A percentile compares a stretch with the other conserved stretches of the same genome.
These are phyloP conservation scores for Petrocephalus schoutedeni DNA, from an alignment of 2,797 vertebrate genomes.

Conservation along the genomic window DNA sequence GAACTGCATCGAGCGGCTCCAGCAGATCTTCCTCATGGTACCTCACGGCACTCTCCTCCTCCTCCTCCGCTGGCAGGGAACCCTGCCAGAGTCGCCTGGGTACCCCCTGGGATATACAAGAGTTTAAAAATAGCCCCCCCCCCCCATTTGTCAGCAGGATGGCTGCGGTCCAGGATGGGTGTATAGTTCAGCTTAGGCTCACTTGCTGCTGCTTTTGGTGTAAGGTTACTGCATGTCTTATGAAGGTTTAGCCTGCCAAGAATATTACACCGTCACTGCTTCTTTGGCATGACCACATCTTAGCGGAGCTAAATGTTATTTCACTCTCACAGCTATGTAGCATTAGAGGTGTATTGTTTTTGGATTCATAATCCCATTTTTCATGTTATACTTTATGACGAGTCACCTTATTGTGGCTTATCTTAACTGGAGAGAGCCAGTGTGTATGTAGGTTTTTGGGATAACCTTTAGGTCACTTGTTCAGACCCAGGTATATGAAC, in stretches of 20 bases:
- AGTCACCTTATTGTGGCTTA: background rate
- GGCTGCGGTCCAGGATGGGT: background rate
- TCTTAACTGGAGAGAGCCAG: background rate
- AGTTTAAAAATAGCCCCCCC: background rate
- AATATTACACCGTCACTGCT: background rate
- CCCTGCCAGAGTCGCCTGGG: background rate
- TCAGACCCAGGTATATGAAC: background rate
- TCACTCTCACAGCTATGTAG: background rate
- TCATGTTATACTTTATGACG: background rate
- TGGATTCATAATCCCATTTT: background rate
- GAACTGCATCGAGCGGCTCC: slow-evolving; percentile 89
- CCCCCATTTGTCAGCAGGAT: background rate
- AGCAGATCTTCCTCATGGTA: slow-evolving; percentile 96
- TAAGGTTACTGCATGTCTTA: background rate
- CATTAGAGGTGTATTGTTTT: background rate
- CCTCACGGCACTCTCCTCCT: background rate
- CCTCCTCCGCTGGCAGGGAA: background rate
- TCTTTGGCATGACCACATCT: background rate
- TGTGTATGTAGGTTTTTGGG: background rate
- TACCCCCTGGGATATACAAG: background rate
- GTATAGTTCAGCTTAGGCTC: background rate
- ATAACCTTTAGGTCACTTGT: background rate
- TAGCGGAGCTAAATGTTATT: background rate
- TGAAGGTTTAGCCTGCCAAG: background rate
- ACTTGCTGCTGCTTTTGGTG: background rate